phyloP scores from a whole-genome alignment of 2,888 invertebrate genomes.

The Odontocolon sp. region DNA sequence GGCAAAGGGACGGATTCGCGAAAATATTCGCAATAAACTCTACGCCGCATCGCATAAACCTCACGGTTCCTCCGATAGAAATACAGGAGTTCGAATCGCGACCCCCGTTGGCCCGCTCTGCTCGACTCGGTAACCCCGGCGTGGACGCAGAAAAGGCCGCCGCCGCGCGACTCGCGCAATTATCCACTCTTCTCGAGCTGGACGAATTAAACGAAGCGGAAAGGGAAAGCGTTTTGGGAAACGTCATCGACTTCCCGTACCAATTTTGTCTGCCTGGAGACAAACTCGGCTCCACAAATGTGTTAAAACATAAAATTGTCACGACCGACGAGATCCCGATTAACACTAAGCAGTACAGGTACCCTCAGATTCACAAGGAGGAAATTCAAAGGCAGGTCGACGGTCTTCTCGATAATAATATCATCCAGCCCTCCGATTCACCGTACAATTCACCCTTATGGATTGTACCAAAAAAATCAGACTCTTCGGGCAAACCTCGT shows the following conservation, averaged over 20 bases:
- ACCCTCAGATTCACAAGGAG: constrained; percentile 41
- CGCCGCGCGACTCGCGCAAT: neutral
- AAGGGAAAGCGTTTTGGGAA: constrained; percentile 9
- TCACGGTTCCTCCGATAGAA: constrained; percentile 22
- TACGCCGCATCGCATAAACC: neutral
- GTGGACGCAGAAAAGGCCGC: neutral
- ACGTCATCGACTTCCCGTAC: neutral
- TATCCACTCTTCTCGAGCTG: neutral
- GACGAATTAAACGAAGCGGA: constrained; percentile 39
- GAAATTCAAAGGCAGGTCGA: constrained; percentile 47
- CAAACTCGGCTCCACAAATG: constrained; percentile 29
- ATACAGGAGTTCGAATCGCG: constrained; percentile 27
- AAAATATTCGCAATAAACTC: constrained; percentile 42
- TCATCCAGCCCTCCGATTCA: constrained; percentile 49
- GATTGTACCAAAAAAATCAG: constrained; percentile 62
- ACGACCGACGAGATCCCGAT: constrained; percentile 39
- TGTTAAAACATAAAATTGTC: constrained; percentile 4
- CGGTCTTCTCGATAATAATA: constrained; percentile 25
- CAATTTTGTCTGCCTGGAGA: constrained; percentile 46
- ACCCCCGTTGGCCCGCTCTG: neutral
- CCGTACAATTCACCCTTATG: constrained; percentile 60
- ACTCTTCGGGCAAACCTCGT: constrained; percentile 60
- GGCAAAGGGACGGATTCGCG: constrained; percentile 13
- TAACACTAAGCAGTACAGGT: constrained; percentile 44
- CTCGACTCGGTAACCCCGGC: neutral